Base-by-base conservation (phyloP, 2,113 vertebrate genomes). In the rabbit (Oryctolagus cuniculus) region DNA sequence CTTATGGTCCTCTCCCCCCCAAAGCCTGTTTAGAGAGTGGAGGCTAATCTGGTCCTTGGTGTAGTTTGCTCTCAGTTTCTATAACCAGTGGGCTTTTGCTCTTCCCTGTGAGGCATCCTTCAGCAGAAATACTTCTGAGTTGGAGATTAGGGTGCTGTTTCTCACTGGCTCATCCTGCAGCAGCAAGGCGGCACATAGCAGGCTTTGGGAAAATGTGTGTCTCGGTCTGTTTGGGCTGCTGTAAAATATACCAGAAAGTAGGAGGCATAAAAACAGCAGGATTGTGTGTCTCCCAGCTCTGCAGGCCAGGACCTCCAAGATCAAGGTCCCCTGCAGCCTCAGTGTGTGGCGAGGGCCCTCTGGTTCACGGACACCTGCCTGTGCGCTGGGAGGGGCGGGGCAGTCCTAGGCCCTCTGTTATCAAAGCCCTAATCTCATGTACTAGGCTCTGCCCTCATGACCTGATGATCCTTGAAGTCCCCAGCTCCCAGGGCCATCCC, bases 121-220 rank as follows among this genome's bases (percentile, higher is more conserved):
- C 64, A 89, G n/a, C 72, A 89, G 64, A 87, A 92, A 66, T 4
- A 79, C 79, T 61, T 67, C 29, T 74, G 58, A 61, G 51, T 80
- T 83, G 79, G 66, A 66, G 51, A 79, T 80, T n/a, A 79, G 49
- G n/a, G 11, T 49, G 12, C 16, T 80, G 51, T 81, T 69, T 90
- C 87, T 89, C 74, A 49, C 25, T 93, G 64, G 21, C 11, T 82
- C 22, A 34, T 58, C 38, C 36, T 82, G 38, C 22, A 55, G 34
- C 27, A 69, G 38, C n/a, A 70, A 77, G n/a, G 69, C 51, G 69
- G 53, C 31, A 82, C 64, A 85, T n/a, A 74, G 27, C 22, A 77
- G 69, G n/a, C 70, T n/a, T 3, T 55, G 53, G 31, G 82, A 82
- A 70, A n/a, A 77, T 77, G 29, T n/a, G 58, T 58, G 10, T 79